Conservation (phyloP, 2,888 invertebrate species). For the Brachypalpus laphriformis region DNA sequence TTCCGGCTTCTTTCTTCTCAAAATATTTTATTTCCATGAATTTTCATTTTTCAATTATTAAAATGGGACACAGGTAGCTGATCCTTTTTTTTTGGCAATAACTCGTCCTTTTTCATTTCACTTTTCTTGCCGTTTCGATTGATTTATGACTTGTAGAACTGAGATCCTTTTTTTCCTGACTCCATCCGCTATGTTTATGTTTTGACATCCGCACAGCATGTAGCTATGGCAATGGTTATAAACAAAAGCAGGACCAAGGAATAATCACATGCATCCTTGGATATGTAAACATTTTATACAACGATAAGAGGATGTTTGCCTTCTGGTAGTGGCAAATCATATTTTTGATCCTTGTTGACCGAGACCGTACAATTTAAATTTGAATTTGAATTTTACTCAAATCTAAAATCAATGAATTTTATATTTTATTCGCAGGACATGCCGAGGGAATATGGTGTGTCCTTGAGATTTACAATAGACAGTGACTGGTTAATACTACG, state of each 20-base stretch:
- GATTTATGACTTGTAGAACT: constrained; percentile 48
- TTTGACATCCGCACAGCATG: constrained; percentile 33
- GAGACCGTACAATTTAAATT: constrained; percentile 15
- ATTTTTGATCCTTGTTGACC: constrained; percentile 24
- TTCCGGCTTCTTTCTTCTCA: constrained; percentile 8
- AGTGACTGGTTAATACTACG: constrained; percentile 5
- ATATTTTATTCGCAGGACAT: neutral
- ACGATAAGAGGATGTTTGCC: neutral
- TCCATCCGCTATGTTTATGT: constrained; percentile 10
- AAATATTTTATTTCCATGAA: constrained; percentile 36
- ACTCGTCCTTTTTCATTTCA: constrained; percentile 52
- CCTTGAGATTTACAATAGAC: constrained; percentile 22
- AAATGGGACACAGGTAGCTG: constrained; percentile 24
- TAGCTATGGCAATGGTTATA: constrained; percentile 42
- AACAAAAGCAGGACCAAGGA: constrained; percentile 17
- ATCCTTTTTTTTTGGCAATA: constrained; percentile 2
- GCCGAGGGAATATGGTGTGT: neutral
- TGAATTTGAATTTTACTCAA: no score
- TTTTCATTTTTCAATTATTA: constrained; percentile 53
- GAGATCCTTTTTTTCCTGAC: constrained; percentile 6
- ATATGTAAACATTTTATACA: constrained; percentile 48
- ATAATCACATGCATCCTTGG: constrained; percentile 51
- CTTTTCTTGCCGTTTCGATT: constrained; percentile 42
- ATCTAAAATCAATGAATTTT: neutral
- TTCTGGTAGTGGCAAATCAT: constrained; percentile 12